phyloP scores from a whole-genome alignment of 2,888 invertebrate genomes.

The Caenorhabditis uteleia region DNA sequence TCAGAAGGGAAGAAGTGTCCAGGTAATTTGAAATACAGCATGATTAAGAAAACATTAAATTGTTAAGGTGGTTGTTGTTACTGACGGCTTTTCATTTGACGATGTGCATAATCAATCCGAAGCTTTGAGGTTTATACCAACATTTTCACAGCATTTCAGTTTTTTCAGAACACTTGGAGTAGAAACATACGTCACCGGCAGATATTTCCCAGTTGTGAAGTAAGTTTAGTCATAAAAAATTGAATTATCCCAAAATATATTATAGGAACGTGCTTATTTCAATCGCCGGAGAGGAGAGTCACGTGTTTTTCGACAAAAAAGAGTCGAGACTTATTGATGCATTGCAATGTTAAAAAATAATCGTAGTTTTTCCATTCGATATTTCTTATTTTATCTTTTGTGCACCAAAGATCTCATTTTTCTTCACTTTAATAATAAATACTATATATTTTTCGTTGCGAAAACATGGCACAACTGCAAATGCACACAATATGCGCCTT shows the following conservation, averaged over 20 bases:
- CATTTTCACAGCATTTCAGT: neutral
- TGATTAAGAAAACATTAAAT: neutral
- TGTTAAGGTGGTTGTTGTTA: constrained; percentile 52
- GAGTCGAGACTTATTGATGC: constrained; percentile 23
- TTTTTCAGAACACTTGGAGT: constrained; percentile 30
- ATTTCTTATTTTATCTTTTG: constrained; percentile 9
- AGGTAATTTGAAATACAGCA: constrained; percentile 4
- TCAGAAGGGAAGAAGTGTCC: constrained; percentile 21
- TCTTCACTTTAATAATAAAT: constrained; percentile 41
- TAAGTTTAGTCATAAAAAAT: constrained; percentile 7
- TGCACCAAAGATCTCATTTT: constrained; percentile 26
- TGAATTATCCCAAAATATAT: too few species aligned
- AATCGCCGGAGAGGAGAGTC: constrained; percentile 30
- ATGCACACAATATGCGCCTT: neutral
- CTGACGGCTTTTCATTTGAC: constrained; percentile 61
- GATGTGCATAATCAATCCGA: constrained; percentile 42
- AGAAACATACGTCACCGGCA: constrained; percentile 34
- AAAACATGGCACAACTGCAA: neutral
- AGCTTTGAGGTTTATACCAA: constrained; percentile 30
- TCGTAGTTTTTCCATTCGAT: neutral
- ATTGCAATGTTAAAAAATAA: constrained; percentile 25
- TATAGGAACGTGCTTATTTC: constrained; percentile 33
- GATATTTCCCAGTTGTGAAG: constrained; percentile 48
- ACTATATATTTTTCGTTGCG: neutral
- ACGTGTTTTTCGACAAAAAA: constrained; percentile 43